Percentiles rank a stretch among this genome's conserved stretches.
Evolutionary conservation across 2,888 invertebrate species (phyloP).

Genomic region (Drosophila incognita): DNA sequence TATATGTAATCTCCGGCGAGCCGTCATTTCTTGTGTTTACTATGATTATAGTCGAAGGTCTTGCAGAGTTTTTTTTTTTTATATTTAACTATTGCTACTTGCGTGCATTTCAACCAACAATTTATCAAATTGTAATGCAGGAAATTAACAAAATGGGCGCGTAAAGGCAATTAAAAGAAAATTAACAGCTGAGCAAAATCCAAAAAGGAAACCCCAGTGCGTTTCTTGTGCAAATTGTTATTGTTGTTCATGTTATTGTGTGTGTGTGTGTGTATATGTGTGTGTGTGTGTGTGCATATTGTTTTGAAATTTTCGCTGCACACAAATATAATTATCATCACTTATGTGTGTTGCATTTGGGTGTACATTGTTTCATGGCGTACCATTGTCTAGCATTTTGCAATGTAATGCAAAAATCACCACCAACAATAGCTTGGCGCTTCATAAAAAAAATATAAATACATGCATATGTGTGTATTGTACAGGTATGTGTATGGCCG

Average conservation of each 20-base stretch:
- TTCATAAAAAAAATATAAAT: neutral
- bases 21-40: neutral
- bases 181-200: conserved; percentile 49
- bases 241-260: conserved; percentile 4
- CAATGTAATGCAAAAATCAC: conserved; percentile 66
- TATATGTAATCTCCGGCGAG: neutral
- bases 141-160: conserved; percentile 56
- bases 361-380: conserved; percentile 52
- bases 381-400: conserved; percentile 71
- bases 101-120: conserved; percentile 40
- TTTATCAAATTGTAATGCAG: conserved; percentile 52
- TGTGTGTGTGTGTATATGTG: neutral
- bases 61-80: conserved; percentile 3
- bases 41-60: neutral
- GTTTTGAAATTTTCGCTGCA: conserved; percentile 58
- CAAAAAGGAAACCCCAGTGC: conserved; percentile 40
- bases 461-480: conserved; percentile 31
- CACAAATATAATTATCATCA: conserved; percentile 63
- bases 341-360: conserved; percentile 35
- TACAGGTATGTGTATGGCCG: conserved; percentile 35
- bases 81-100: conserved; percentile 17
- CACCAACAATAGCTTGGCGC: conserved; percentile 35
- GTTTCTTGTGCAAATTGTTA: conserved; percentile 22
- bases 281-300: conserved; percentile 31
- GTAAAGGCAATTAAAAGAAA: conserved; percentile 63